Conservation (phyloP, 1,140 invertebrate species). For the Vanessa atalanta region DNA sequence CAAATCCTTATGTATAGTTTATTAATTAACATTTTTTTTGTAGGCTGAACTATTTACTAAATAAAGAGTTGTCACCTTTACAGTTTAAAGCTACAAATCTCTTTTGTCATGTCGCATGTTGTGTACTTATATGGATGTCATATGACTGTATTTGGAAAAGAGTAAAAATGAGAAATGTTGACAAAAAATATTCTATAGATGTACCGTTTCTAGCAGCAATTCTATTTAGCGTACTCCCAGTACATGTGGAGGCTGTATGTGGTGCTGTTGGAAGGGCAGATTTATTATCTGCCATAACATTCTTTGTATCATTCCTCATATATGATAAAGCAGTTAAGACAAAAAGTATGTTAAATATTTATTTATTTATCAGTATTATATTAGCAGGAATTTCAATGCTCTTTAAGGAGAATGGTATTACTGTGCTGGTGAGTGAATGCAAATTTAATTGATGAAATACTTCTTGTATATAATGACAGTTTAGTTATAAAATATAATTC, state of each 20-base stretch:
- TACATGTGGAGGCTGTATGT: constrained; percentile 96
- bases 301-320: constrained; percentile 86
- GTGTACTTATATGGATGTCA: constrained; percentile 80
- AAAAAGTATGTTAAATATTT: constrained; percentile 38
- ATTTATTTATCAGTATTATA: constrained; percentile 69
- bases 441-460: too few species aligned
- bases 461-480: too few species aligned
- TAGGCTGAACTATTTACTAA: constrained; percentile 84
- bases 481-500: too few species aligned
- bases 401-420: constrained; percentile 97
- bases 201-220: constrained; percentile 84
- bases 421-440: constrained; percentile 86
- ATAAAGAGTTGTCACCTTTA: constrained; percentile 81
- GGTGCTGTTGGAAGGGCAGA: constrained; percentile 98
- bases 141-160: constrained; percentile 82
- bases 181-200: constrained; percentile 36
- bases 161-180: constrained; percentile 35
- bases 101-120: constrained; percentile 83
- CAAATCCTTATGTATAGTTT: constrained; percentile 38
- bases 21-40: constrained; percentile 43
- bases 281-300: constrained; percentile 90
- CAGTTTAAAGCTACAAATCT: constrained; percentile 89
- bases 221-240: constrained; percentile 95
- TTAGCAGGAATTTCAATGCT: constrained; percentile 85
- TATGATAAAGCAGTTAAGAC: constrained; percentile 75